These are phyloP conservation scores for Panthera leo DNA, from an alignment of 2,113 vertebrate species.

Conservation along the genomic window DNA sequence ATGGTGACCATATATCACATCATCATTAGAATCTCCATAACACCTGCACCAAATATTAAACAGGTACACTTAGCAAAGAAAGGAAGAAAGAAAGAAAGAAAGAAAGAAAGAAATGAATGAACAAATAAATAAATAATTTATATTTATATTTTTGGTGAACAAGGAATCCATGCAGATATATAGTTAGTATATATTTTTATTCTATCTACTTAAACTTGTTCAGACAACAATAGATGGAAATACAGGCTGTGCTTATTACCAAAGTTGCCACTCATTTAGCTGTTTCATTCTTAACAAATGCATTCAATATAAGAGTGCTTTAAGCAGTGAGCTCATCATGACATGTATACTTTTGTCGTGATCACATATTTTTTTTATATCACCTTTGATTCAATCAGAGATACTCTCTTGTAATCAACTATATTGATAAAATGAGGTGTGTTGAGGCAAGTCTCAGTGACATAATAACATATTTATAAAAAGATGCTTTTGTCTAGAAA, in stretches of 20 bases:
- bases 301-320: background rate
- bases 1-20: background rate
- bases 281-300: background rate
- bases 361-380: background rate
- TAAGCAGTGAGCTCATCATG: background rate
- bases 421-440: background rate
- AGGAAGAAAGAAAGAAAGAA: background rate
- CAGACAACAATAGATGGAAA: background rate
- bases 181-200: background rate
- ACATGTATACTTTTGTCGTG: background rate
- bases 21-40: background rate
- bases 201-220: background rate
- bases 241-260: background rate
- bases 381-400: background rate
- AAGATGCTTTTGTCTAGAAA: slow-evolving; percentile 13
- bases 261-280: background rate
- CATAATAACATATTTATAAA: background rate
- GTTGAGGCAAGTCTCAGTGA: background rate
- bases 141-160: background rate
- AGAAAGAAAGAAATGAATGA: background rate
- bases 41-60: background rate
- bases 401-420: background rate
- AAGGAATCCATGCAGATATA: background rate
- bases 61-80: background rate
- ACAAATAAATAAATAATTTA: background rate